These are phyloP conservation scores for Brachionus angularis DNA, from an alignment of 1,140 invertebrate species.

Conservation along the genomic window DNA sequence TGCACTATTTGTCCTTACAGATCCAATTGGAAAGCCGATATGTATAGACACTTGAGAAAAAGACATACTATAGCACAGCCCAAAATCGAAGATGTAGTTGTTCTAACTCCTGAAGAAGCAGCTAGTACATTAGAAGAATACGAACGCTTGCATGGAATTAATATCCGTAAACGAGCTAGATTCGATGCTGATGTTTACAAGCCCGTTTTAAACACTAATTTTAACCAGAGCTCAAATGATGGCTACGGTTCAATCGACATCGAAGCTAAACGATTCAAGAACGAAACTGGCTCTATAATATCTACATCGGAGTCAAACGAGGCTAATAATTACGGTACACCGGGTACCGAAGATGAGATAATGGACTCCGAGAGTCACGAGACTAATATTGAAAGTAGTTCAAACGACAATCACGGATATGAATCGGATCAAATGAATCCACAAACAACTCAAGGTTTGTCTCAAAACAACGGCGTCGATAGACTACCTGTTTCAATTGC, in stretches of 20 bases:
- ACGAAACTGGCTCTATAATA: no score
- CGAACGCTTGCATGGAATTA: not conserved
- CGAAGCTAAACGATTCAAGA: no score
- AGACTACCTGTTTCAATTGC: conserved; percentile 28
- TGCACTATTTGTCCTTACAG: conserved; percentile 52
- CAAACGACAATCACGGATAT: no score
- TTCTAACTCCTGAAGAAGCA: not conserved
- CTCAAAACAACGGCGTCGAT: not conserved
- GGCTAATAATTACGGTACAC: no score
- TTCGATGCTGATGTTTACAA: not conserved
- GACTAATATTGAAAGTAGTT: no score
- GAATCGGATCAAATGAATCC: not conserved
- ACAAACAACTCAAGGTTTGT: not conserved
- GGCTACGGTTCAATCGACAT: no score
- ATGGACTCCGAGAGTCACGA: no score
- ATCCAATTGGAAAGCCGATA: conserved; percentile 57
- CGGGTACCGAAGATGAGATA: no score
- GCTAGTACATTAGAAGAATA: not conserved
- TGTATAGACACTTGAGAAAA: conserved; percentile 53
- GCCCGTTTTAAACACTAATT: no score
- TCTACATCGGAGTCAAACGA: not conserved
- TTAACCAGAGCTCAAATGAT: no score
- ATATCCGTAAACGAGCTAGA: not conserved
- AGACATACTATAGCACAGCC: conserved; percentile 46
- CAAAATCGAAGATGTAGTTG: not conserved